A percentile compares a stretch with the other conserved stretches of the same genome.
Evolutionary conservation across 2,888 invertebrate genomes (phyloP).

Genomic region (Escarpia spicata): DNA sequence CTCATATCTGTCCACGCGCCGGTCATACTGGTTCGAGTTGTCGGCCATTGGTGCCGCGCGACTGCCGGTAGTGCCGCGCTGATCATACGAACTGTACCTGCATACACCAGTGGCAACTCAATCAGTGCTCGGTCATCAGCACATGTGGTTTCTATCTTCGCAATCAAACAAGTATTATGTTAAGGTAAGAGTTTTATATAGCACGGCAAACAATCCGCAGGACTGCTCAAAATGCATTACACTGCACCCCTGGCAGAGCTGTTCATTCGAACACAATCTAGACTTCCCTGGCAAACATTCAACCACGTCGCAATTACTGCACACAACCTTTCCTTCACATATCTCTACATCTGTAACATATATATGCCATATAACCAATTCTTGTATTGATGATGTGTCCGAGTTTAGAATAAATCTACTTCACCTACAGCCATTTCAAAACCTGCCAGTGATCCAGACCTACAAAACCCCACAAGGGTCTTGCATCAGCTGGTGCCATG

Average conservation of each 20-base stretch:
- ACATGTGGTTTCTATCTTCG: not conserved
- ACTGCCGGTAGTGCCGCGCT: not conserved
- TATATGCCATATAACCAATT: not conserved
- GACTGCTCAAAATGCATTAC: too few species aligned
- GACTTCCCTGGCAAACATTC: too few species aligned
- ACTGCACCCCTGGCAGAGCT: too few species aligned
- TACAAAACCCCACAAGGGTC: too few species aligned
- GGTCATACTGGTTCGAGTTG: not conserved
- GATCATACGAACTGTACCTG: not conserved
- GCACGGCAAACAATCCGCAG: too few species aligned
- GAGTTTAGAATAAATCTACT: not conserved
- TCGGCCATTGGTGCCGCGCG: not conserved
- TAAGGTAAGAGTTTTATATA: too few species aligned
- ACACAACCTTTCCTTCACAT: too few species aligned
- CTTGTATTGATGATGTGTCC: not conserved
- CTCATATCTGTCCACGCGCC: not conserved
- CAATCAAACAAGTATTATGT: not conserved
- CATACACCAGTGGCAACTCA: not conserved
- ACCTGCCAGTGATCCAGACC: too few species aligned
- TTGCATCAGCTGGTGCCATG: not conserved
- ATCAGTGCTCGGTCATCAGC: not conserved
- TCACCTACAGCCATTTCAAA: not conserved
- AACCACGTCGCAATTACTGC: too few species aligned
- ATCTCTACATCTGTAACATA: not conserved
- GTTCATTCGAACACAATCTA: too few species aligned